A percentile compares a stretch with the other conserved stretches of the same genome.
These are phyloP conservation scores for Anastrepha ludens DNA, from an alignment of 1,140 invertebrate species.

Conservation along the genomic window DNA sequence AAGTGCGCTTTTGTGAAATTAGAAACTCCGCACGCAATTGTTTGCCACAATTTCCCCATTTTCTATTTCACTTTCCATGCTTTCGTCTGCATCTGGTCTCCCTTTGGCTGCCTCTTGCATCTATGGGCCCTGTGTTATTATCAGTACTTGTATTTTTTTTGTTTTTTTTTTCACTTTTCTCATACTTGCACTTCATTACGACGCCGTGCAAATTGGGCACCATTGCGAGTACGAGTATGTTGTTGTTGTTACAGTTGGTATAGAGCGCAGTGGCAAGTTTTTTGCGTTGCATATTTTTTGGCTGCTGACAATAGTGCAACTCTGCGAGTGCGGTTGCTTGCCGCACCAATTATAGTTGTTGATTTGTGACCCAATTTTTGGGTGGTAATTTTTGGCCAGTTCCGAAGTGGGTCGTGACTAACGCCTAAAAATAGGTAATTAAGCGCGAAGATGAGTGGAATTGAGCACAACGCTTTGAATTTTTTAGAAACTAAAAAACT, in stretches of 20 bases:
- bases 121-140: neutral
- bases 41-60: conserved; percentile 15
- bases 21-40: neutral
- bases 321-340: neutral
- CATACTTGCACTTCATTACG: neutral
- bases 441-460: neutral
- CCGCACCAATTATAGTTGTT: neutral
- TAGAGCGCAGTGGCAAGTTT: neutral
- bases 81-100: neutral
- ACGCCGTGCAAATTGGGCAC: neutral
- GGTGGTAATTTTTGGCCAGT: neutral
- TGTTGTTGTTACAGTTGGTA: neutral
- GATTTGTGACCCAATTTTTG: neutral
- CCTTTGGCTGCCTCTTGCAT: neutral
- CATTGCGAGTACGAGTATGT: neutral
- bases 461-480: neutral
- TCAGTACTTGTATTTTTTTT: neutral
- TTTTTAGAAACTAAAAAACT: neutral
- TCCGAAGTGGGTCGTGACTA: neutral
- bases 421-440: neutral
- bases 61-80: neutral
- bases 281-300: conserved; percentile 5
- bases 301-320: neutral
- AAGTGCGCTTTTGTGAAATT: neutral
- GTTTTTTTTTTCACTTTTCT: neutral